These are phyloP conservation scores for Odobenus rosmarus DNA, from an alignment of 2,113 vertebrate genomes.

Conservation along the genomic window DNA sequence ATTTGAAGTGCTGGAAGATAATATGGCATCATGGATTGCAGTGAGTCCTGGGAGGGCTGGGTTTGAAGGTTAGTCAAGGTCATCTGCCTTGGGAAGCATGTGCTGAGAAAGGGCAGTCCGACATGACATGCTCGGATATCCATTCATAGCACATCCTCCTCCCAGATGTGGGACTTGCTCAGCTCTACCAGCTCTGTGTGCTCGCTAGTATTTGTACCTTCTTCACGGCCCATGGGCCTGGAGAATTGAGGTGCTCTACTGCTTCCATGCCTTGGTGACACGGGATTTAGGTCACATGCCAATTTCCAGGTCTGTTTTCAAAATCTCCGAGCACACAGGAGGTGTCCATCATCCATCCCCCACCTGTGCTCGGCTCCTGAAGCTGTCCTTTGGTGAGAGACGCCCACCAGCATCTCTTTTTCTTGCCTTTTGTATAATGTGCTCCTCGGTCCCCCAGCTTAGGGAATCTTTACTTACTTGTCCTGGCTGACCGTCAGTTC, in stretches of 20 bases:
- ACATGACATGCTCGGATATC: too few species aligned
- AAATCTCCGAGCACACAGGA: neutral
- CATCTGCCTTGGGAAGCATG: neutral
- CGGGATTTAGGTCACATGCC: neutral
- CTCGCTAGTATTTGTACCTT: neutral
- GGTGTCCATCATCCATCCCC: neutral
- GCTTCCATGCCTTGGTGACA: neutral
- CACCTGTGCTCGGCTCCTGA: neutral
- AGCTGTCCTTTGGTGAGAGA: neutral
- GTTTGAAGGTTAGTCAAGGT: neutral
- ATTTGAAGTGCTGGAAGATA: neutral
- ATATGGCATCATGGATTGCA: neutral
- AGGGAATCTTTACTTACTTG: neutral
- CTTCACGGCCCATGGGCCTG: neutral
- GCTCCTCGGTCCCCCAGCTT: neutral
- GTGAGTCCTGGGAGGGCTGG: neutral
- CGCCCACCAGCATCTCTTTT: neutral
- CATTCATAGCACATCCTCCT: neutral
- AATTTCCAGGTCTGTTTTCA: neutral
- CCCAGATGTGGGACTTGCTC: accelerated
- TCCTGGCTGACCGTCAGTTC: neutral
- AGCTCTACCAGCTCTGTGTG: neutral
- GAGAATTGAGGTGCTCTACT: neutral
- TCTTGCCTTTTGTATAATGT: neutral
- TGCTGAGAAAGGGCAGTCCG: neutral